phyloP scores from a whole-genome alignment of 2,888 invertebrate species.

The Campaea margaritaria region DNA sequence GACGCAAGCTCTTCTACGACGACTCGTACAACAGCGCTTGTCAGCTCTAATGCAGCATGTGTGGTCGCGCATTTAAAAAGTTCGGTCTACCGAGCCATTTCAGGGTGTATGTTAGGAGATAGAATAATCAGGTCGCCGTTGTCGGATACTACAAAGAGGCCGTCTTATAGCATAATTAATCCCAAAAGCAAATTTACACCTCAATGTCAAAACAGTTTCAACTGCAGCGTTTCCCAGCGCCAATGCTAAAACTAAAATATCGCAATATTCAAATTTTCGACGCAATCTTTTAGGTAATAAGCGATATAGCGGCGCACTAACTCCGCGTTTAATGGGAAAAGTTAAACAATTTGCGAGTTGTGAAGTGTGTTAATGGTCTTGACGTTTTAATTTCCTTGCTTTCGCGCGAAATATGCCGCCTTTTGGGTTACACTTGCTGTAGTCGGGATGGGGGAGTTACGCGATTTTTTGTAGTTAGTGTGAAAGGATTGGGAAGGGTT shows the following conservation, averaged over 20 bases:
- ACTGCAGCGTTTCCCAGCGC: neutral
- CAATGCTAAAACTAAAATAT: constrained; percentile 22
- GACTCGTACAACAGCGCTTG: too few relatives aligned
- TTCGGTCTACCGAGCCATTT: too few relatives aligned
- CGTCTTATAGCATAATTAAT: neutral
- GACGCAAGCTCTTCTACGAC: too few relatives aligned
- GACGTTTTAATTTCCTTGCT: constrained; percentile 68
- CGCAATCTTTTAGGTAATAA: constrained; percentile 51
- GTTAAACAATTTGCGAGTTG: constrained; percentile 68
- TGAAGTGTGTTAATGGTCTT: constrained; percentile 67
- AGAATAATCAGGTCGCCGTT: too few relatives aligned
- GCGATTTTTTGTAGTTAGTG: constrained; percentile 3
- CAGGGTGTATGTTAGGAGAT: too few relatives aligned
- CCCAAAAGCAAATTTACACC: too few relatives aligned
- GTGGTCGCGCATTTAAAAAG: too few relatives aligned
- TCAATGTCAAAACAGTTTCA: too few relatives aligned
- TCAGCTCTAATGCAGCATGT: too few relatives aligned
- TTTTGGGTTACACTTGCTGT: constrained; percentile 29
- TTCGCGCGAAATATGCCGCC: constrained; percentile 39
- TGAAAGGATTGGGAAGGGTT: neutral
- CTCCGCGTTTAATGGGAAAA: constrained; percentile 66
- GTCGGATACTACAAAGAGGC: too few relatives aligned
- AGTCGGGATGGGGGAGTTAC: neutral
- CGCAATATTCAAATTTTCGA: constrained; percentile 27
- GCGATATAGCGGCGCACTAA: constrained; percentile 48